Percentiles rank a stretch among this genome's conserved stretches.
Conservation (phyloP, 2,113 vertebrate genomes). For the Macrotus californicus region DNA sequence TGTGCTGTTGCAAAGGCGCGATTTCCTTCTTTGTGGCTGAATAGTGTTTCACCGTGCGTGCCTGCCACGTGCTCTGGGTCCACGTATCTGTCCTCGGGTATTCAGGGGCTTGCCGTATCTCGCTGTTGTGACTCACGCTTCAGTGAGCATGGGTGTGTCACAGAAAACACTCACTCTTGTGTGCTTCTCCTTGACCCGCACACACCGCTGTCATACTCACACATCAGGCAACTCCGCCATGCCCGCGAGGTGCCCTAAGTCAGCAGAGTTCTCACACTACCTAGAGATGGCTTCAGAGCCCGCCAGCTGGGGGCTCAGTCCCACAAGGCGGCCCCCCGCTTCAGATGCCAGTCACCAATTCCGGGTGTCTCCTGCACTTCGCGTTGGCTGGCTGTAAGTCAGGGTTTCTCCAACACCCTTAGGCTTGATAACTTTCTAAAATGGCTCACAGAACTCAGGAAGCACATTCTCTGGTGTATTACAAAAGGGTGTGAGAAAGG, state of each 20-base stretch:
- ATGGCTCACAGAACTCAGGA: neutral
- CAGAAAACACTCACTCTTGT: neutral
- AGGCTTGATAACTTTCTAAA: neutral
- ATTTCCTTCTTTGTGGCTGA: neutral
- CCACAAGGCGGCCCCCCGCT: neutral
- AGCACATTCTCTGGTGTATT: neutral
- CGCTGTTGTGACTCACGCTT: too few species aligned
- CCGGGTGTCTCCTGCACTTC: neutral
- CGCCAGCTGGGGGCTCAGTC: rapidly evolving
- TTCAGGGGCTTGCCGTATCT: rapidly evolving
- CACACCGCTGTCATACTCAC: neutral
- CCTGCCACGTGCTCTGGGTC: neutral
- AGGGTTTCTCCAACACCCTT: neutral
- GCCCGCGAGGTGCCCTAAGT: neutral
- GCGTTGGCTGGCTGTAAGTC: neutral
- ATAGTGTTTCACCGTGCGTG: too few species aligned
- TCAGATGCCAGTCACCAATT: too few species aligned
- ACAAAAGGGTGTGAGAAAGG: neutral
- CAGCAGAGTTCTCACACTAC: rapidly evolving
- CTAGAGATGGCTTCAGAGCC: rapidly evolving
- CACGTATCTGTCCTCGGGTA: rapidly evolving
- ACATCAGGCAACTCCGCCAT: rapidly evolving
- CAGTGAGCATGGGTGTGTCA: neutral
- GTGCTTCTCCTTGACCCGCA: neutral
- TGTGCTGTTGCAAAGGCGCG: neutral